Percentiles rank a stretch among this genome's conserved stretches.
Conservation (phyloP, 1,140 invertebrate species). For the Dufourea novaeangliae region DNA sequence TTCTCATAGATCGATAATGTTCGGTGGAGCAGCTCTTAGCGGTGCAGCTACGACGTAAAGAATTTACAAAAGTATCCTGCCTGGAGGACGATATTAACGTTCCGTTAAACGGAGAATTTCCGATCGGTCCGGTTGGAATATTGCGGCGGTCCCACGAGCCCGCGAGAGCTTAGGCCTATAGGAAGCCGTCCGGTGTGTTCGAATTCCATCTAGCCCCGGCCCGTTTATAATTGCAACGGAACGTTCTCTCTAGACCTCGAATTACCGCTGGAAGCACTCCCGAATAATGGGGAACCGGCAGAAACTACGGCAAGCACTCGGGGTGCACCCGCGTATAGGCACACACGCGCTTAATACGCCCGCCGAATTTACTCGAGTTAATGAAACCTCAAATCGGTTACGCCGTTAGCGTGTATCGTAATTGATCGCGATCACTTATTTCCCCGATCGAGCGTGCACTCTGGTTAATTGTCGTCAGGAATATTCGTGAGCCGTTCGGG, state of each 20-base stretch:
- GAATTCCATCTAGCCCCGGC: conserved; percentile 28
- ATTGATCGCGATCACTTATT: conserved; percentile 55
- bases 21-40: no score
- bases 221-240: conserved; percentile 58
- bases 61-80: no score
- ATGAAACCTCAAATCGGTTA: conserved; percentile 65
- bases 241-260: conserved; percentile 53
- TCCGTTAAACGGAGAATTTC: no score
- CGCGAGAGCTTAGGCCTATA: conserved; percentile 8
- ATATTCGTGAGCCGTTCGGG: neutral
- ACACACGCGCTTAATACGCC: conserved; percentile 48
- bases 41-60: no score
- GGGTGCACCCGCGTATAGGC: conserved; percentile 17
- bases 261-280: conserved; percentile 51
- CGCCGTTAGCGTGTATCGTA: conserved; percentile 40
- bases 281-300: conserved; percentile 55
- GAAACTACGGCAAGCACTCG: conserved; percentile 38
- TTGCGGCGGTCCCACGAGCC: neutral
- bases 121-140: neutral
- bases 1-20: no score
- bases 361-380: conserved; percentile 56
- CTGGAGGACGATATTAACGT: no score
- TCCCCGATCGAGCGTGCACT: neutral
- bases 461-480: conserved; percentile 20
- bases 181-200: neutral